These are phyloP conservation scores for Drosophila lini DNA, from an alignment of 1,140 invertebrate genomes.

Conservation along the genomic window DNA sequence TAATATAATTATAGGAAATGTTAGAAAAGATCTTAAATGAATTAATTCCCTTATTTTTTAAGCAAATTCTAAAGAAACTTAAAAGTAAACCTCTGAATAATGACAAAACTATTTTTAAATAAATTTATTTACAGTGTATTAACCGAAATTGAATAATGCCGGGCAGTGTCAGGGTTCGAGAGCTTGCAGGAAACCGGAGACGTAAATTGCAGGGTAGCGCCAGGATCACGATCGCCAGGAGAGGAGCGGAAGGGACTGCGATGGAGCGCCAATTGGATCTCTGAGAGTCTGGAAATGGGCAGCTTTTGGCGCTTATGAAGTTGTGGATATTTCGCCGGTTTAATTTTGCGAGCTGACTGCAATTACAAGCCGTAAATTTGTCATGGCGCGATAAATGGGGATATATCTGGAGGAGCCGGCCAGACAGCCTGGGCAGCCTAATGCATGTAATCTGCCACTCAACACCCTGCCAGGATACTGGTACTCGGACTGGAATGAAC, in stretches of 20 bases:
- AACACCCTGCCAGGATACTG: conserved; percentile 67
- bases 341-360: conserved; percentile 75
- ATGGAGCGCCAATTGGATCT: conserved; percentile 18
- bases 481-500: neutral
- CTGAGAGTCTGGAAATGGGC: conserved; percentile 9
- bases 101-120: neutral
- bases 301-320: conserved; percentile 69
- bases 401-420: neutral
- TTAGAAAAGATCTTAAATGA: neutral
- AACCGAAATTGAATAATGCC: conserved; percentile 33
- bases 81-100: neutral
- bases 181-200: conserved; percentile 70
- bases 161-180: conserved; percentile 34
- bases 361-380: conserved; percentile 83
- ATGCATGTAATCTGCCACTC: conserved; percentile 83
- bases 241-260: neutral
- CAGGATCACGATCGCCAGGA: conserved; percentile 39
- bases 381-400: conserved; percentile 82
- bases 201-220: conserved; percentile 75
- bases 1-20: too few species aligned
- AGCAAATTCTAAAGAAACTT: neutral
- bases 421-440: conserved; percentile 62
- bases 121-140: neutral
- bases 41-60: neutral
- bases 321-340: conserved; percentile 74